A percentile compares a stretch with the other conserved stretches of the same genome.
Conservation (phyloP, 2,888 invertebrate genomes). For the Thecophora atra region DNA sequence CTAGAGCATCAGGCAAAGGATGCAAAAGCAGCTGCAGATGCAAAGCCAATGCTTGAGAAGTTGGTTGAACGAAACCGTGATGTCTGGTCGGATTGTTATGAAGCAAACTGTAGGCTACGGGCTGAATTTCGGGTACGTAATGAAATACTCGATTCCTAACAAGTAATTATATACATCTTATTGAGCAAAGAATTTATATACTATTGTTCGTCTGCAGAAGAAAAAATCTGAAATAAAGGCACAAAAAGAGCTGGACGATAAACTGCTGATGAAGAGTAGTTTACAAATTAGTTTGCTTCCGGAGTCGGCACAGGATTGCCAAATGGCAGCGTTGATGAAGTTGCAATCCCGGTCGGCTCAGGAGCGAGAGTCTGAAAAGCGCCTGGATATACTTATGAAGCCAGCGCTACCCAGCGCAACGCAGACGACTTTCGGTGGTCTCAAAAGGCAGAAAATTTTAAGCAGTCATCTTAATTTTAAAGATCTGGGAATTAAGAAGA, state of each 20-base stretch:
- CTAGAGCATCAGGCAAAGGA: conserved; percentile 92
- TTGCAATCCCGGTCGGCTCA: conserved; percentile 73
- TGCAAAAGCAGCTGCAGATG: conserved; percentile 73
- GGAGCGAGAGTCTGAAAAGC: conserved; percentile 69
- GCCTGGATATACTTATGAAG: conserved; percentile 68
- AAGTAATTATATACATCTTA: no score
- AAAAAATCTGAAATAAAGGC: conserved; percentile 80
- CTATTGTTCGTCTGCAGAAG: conserved; percentile 66
- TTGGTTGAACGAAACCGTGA: conserved; percentile 82
- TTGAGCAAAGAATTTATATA: no score
- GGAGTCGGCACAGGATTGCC: conserved; percentile 82
- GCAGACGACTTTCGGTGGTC: conserved; percentile 68
- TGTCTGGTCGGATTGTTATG: conserved; percentile 92
- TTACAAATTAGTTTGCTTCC: conserved; percentile 80
- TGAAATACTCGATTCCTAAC: neutral
- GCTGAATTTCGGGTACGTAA: conserved; percentile 82
- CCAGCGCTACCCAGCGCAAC: conserved; percentile 71
- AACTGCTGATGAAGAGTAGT: conserved; percentile 78
- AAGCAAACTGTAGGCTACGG: conserved; percentile 86
- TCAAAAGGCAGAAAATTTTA: conserved; percentile 70
- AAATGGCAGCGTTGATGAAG: conserved; percentile 80
- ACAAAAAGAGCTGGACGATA: conserved; percentile 74
- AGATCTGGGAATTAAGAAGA: conserved; percentile 62
- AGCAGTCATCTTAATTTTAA: conserved; percentile 55
- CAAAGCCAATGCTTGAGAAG: conserved; percentile 77